Evolutionary conservation across 2,113 vertebrate species (phyloP), one percentile per base, ranked within the genome.

Genomic region (Sterrhoptilus dennistouni): DNA sequence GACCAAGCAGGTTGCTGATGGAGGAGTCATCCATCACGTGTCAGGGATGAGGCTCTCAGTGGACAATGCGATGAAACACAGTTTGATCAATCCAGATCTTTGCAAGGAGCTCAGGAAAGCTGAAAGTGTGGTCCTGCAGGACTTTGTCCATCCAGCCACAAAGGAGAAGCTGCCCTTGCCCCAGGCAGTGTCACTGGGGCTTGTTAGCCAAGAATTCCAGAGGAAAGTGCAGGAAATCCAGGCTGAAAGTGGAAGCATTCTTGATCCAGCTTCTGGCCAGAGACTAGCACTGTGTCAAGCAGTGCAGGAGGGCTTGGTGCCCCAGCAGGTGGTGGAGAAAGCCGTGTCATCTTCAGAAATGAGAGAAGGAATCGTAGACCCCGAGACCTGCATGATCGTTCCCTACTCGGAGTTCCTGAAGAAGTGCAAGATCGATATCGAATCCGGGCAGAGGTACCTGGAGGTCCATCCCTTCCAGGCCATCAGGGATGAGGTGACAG

Each of bases 11-110:
- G 96, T 99, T 49, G 97, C 98, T 38, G 98, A 98, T 45, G 99
- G 99, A 69, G 99, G 99, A 36, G 97, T 99, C 92, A 98, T 99
- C 94, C 99, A 99, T 45, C 98, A 99, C 65, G 29, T 81, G 69
- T 99, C 99, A 83, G 99, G 99, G 31, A 97, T 98, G 96, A 98
- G 99, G 75, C 98, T 99, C 40, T 98, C 98, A 1, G 98, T 99
- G 65, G 95, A 96, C 13, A 97, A 98, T 40, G 99, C 99, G 3
- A 70, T 98, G 72, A 97, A 97, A 42, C 98, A 98, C 40, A 98
- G 98, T 54, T 97, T 99, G 45, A 95, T 99, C 18, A 57, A 97
- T 82, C 89, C 97, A 40, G 98, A 97, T 22, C 70, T 99, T 4
- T 97, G 97, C 45, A 47, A 96, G 14, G 98, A 98, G 14, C 98